These are phyloP conservation scores for Hirtodrosophila trivittata DNA, from an alignment of 2,888 invertebrate species.

Conservation along the genomic window DNA sequence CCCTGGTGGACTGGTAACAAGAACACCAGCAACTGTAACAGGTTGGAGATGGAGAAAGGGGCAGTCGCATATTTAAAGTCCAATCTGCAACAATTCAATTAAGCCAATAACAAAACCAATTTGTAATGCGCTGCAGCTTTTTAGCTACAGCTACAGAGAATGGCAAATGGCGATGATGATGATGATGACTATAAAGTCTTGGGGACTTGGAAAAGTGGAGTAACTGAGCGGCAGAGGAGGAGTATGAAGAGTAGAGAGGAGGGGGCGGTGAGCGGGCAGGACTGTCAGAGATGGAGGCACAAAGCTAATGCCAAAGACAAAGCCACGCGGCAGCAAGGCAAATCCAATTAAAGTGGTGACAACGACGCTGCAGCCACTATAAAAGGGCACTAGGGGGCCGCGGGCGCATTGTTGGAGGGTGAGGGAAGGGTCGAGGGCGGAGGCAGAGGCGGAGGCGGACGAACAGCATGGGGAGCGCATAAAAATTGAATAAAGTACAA, in stretches of 20 bases:
- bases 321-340: conserved; percentile 55
- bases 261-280: conserved; percentile 6
- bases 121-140: conserved; percentile 73
- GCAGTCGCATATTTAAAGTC: conserved; percentile 59
- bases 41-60: background rate
- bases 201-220: conserved; percentile 19
- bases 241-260: conserved; percentile 8
- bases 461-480: conserved; percentile 33
- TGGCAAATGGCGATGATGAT: conserved; percentile 25
- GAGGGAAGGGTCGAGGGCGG: conserved; percentile 5
- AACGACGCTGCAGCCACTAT: conserved; percentile 64
- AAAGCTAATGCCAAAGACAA: conserved; percentile 55
- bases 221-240: conserved; percentile 7
- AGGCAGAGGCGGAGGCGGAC: background rate
- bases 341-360: conserved; percentile 74
- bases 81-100: conserved; percentile 76
- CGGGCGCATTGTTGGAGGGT: background rate
- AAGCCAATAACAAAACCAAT: conserved; percentile 76
- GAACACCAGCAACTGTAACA: conserved; percentile 18
- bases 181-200: conserved; percentile 34
- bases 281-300: conserved; percentile 17
- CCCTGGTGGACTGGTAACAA: conserved; percentile 7
- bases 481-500: conserved; percentile 74
- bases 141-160: conserved; percentile 48
- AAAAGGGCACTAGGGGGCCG: conserved; percentile 42